Conservation (phyloP, 2,888 invertebrate species). For the Cylindroiulus punctatus region DNA sequence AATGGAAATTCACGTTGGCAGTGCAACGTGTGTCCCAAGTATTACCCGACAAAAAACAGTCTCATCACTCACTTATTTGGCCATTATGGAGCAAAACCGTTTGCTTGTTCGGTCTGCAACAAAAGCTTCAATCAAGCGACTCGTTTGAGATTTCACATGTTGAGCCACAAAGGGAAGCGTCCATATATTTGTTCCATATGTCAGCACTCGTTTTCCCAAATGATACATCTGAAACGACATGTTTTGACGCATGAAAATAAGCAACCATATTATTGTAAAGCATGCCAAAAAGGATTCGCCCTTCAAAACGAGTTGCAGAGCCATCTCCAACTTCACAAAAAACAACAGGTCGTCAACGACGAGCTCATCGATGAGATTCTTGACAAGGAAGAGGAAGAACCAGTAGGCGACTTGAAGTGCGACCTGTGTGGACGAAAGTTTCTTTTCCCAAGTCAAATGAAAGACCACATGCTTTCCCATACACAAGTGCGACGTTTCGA, state of each 20-base stretch:
- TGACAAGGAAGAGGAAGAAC: constrained; percentile 49
- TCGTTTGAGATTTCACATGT: constrained; percentile 66
- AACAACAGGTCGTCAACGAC: constrained; percentile 26
- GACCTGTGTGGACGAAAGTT: constrained; percentile 62
- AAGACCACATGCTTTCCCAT: constrained; percentile 65
- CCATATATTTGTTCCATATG: constrained; percentile 65
- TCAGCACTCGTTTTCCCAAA: constrained; percentile 65
- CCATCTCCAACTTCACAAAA: constrained; percentile 62
- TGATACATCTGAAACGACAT: constrained; percentile 65
- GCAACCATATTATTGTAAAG: constrained; percentile 63
- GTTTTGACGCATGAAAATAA: constrained; percentile 64
- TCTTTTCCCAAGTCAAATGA: constrained; percentile 66
- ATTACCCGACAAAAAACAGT: constrained; percentile 66
- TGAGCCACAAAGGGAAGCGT: constrained; percentile 64
- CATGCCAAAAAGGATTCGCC: constrained; percentile 64
- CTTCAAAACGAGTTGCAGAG: constrained; percentile 64
- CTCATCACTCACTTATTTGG: constrained; percentile 65
- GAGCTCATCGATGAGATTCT: background rate
- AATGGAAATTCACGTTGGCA: constrained; percentile 64
- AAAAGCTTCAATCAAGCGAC: constrained; percentile 66
- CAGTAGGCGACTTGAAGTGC: constrained; percentile 56
- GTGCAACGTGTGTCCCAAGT: constrained; percentile 65
- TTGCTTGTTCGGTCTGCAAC: constrained; percentile 65
- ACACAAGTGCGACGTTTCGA: constrained; percentile 64
- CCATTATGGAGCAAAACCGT: constrained; percentile 65